Percentiles rank a stretch among this genome's conserved stretches.
Evolutionary conservation across 2,888 invertebrate species (phyloP).

Genomic region (Melolontha melolontha): DNA sequence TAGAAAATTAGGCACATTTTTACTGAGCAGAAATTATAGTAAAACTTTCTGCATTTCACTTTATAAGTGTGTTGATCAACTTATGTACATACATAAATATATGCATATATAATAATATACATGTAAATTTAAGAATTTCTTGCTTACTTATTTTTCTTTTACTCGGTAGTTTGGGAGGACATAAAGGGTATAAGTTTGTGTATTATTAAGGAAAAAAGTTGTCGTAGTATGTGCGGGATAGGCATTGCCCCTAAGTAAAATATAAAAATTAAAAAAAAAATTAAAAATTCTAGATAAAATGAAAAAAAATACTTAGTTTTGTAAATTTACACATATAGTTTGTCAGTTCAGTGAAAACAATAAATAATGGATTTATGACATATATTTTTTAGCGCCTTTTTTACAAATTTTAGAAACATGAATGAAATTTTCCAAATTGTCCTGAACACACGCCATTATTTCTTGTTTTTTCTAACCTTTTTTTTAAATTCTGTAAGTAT

Average conservation of each 20-base stretch:
- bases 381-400: not conserved
- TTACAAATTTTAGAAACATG: not conserved
- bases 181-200: constrained; percentile 41
- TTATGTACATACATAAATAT: constrained; percentile 32
- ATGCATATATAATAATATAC: constrained; percentile 9
- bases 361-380: constrained; percentile 24
- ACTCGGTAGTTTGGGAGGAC: constrained; percentile 37
- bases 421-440: constrained; percentile 1
- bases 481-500: constrained; percentile 22
- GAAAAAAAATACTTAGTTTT: constrained; percentile 41
- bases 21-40: not conserved
- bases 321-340: constrained; percentile 33
- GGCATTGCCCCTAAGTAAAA: constrained; percentile 44
- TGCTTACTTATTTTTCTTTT: constrained; percentile 23
- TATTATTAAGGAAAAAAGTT: constrained; percentile 30
- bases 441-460: constrained; percentile 23
- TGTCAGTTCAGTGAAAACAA: constrained; percentile 29
- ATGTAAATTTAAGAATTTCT: constrained; percentile 28
- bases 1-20: constrained; percentile 26
- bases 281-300: constrained; percentile 39
- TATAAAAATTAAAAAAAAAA: constrained; percentile 45
- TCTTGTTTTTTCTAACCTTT: constrained; percentile 35
- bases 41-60: constrained; percentile 17
- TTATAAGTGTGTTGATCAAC: constrained; percentile 1
- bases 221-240: constrained; percentile 47